Evolutionary conservation across 2,888 invertebrate genomes (phyloP), one percentile per base, ranked within the genome.

Genomic region (Incurvaria masculella): DNA sequence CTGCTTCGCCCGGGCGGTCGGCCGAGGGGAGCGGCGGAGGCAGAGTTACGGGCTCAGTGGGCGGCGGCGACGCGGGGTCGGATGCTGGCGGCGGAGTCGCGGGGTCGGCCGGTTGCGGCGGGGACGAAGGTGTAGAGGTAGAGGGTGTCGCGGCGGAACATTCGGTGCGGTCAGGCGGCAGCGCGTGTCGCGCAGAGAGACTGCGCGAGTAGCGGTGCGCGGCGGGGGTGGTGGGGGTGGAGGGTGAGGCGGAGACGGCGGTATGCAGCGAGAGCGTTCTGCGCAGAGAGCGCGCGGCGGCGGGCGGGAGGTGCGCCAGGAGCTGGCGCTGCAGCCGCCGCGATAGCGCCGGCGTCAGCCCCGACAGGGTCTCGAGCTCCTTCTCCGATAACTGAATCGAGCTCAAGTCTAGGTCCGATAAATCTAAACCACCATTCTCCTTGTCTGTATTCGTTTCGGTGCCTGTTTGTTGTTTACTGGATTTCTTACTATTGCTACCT

Each of bases 261-360:
- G 83, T 59, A 61, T 63, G 64, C 63, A 81, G 79, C 53, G 83
- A 83, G 43, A 87, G 72, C 49, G 87, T 87, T 58, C 87, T 81
- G 50, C 86, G 85, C 55, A 88, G 65, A 58, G 81, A 76, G 58
- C 82, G 79, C 23, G 85, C 85, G 71, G 88, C 87, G 51, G 82
- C 83, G 2, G 87, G 85, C 54, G 87, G 86, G 61, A 88, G 66
- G 64, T 86, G 85, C 55, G 86, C 84, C 49, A 88, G 72, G 57
- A 88, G 72, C 66, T 87, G 87, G 51, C 82, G 84, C 73, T 87
- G 87, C 62, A 87, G 83, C 40, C 86, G 82, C 58, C 85, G 83
- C 54, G 87, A 85, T 57, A 88, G 74, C 55, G 84, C 87, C 26
- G 88, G 88, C 56, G 88, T 87, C 55, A 88, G 79, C 56, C 82